Percentiles rank a stretch among this genome's conserved stretches.
Evolutionary conservation across 2,888 invertebrate species (phyloP).

Genomic region (Arctia plantaginis): DNA sequence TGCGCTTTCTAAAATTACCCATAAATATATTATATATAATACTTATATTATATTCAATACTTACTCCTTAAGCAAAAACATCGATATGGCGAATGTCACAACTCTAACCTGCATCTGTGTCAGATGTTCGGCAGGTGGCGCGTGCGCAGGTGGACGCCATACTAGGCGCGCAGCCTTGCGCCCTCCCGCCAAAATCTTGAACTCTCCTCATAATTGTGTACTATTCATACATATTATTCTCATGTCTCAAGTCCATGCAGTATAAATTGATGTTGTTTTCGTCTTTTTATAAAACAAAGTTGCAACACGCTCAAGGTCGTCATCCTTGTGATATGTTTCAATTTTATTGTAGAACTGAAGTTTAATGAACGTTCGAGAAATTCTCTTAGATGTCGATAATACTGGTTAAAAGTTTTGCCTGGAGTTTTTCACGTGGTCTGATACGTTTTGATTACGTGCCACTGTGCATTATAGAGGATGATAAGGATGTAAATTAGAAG

Average conservation of each 20-base stretch:
- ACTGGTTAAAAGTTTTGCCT: neutral
- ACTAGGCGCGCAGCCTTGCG: constrained; percentile 74
- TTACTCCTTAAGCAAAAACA: constrained; percentile 25
- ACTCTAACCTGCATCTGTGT: constrained; percentile 81
- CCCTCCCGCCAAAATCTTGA: constrained; percentile 74
- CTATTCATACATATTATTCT: constrained; percentile 22
- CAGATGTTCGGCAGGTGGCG: constrained; percentile 83
- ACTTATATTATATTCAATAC: neutral
- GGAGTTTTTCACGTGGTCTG: neutral
- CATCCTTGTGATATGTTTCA: neutral
- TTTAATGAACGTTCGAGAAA: neutral
- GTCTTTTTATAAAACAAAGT: neutral
- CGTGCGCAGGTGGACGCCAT: constrained; percentile 79
- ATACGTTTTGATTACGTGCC: neutral
- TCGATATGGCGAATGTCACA: constrained; percentile 48
- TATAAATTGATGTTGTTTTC: neutral
- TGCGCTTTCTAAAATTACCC: neutral
- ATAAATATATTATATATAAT: neutral
- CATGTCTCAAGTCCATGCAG: neutral
- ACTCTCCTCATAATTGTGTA: constrained; percentile 55
- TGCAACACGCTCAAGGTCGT: neutral
- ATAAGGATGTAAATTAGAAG: too few relatives aligned
- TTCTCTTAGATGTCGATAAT: neutral
- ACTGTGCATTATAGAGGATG: too few relatives aligned
- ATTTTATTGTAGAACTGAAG: neutral